Evolutionary conservation across 2,797 vertebrate species (phyloP).

Genomic region (Cygnus olor): DNA sequence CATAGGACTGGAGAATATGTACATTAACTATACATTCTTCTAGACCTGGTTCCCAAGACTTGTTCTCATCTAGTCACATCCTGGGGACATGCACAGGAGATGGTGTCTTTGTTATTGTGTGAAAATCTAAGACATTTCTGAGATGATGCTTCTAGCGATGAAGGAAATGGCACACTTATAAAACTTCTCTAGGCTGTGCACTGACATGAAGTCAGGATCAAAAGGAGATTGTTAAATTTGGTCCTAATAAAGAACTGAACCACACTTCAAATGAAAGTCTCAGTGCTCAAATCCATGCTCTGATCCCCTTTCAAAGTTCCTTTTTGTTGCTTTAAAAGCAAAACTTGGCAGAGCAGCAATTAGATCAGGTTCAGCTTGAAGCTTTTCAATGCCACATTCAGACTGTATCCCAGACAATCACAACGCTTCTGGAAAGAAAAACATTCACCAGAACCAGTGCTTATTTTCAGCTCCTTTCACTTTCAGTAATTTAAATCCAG

Average conservation of each 20-base stretch:
- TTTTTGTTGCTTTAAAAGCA: not conserved
- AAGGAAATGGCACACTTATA: fast-evolving
- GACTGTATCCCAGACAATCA: not conserved
- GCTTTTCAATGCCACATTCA: not conserved
- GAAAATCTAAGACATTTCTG: not conserved
- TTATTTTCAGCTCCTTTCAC: not conserved
- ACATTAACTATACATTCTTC: not conserved
- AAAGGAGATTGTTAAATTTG: not conserved
- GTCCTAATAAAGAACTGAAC: not conserved
- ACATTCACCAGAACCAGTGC: not conserved
- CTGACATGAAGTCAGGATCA: not conserved
- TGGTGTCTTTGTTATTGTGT: not conserved
- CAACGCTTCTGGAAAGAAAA: fast-evolving
- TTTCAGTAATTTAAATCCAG: not conserved
- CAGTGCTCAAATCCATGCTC: not conserved
- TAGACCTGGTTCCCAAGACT: not conserved
- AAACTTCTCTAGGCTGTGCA: not conserved
- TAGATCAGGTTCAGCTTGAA: fast-evolving
- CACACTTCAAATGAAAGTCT: not conserved
- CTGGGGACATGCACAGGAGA: not conserved
- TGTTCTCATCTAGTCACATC: not conserved
- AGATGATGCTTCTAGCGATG: not conserved
- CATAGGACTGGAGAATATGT: not conserved
- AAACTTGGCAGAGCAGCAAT: not conserved
- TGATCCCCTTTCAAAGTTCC: not conserved